A percentile compares a stretch with the other conserved stretches of the same genome.
Evolutionary conservation across 2,888 invertebrate genomes (phyloP).

Genomic region (Drosophila picticornis): DNA sequence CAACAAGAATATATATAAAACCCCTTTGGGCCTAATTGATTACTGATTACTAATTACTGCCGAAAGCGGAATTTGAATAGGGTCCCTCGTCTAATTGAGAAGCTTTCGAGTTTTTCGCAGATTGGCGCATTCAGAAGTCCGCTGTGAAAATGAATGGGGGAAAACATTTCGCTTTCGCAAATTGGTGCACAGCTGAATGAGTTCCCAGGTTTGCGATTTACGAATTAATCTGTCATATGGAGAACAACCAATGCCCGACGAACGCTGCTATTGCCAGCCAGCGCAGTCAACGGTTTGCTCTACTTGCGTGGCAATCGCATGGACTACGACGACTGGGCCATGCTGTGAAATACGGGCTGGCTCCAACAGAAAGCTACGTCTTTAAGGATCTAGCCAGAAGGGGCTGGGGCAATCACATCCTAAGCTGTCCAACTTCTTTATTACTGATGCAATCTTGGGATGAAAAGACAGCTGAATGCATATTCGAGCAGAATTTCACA

Average conservation of each 20-base stretch:
- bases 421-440: too few species aligned
- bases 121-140: not conserved
- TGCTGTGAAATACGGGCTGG: constrained; percentile 86
- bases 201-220: not conserved
- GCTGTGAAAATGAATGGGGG: not conserved
- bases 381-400: too few species aligned
- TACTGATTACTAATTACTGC: too few species aligned
- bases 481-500: too few species aligned
- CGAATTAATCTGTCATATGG: constrained; percentile 48
- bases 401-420: too few species aligned
- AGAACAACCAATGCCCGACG: constrained; percentile 64
- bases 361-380: too few species aligned
- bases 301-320: constrained; percentile 89
- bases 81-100: not conserved
- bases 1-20: not conserved
- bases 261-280: constrained; percentile 86
- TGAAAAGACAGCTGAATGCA: too few species aligned
- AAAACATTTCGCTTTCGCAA: not conserved
- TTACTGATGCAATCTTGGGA: too few species aligned
- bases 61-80: too few species aligned
- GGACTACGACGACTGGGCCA: too few species aligned
- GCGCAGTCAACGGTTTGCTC: constrained; percentile 88
- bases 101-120: not conserved
- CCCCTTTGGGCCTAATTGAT: not conserved
- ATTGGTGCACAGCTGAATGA: not conserved